Conservation (phyloP, 2,888 invertebrate species). For the Eristalinus aeneus region DNA sequence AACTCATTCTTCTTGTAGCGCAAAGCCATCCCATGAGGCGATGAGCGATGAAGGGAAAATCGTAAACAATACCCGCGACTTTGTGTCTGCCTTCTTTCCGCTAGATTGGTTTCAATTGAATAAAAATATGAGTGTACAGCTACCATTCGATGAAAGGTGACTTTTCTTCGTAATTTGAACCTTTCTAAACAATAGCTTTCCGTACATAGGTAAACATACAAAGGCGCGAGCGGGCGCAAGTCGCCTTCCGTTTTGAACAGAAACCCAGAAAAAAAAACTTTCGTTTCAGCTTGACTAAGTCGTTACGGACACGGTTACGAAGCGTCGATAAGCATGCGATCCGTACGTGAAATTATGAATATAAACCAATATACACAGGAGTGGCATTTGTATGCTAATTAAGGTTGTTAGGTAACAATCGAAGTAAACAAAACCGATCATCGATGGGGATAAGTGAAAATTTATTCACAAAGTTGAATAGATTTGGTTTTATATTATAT, state of each 20-base stretch:
- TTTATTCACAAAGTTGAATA: not conserved
- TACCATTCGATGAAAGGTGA: not conserved
- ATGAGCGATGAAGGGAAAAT: constrained; percentile 34
- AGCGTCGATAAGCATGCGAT: constrained; percentile 6
- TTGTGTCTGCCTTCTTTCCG: not conserved
- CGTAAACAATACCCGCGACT: constrained; percentile 10
- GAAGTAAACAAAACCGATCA: not conserved
- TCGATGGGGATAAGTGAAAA: not conserved
- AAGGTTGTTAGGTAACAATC: not conserved
- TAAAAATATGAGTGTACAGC: not conserved
- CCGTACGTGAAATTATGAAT: constrained; percentile 14
- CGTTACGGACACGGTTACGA: not conserved
- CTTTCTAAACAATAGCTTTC: not conserved
- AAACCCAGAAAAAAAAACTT: not conserved
- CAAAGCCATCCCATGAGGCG: not conserved
- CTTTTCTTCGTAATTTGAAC: not conserved
- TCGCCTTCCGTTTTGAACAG: not conserved
- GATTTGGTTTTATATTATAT: not conserved
- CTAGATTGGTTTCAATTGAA: constrained; percentile 9
- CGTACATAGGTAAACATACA: not conserved
- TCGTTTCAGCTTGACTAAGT: not conserved
- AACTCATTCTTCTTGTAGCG: not conserved
- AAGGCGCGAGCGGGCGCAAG: not conserved
- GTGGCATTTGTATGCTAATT: constrained; percentile 36
- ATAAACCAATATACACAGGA: not conserved